phyloP scores from a whole-genome alignment of 1,140 invertebrate species.

The Ceratina japonica region DNA sequence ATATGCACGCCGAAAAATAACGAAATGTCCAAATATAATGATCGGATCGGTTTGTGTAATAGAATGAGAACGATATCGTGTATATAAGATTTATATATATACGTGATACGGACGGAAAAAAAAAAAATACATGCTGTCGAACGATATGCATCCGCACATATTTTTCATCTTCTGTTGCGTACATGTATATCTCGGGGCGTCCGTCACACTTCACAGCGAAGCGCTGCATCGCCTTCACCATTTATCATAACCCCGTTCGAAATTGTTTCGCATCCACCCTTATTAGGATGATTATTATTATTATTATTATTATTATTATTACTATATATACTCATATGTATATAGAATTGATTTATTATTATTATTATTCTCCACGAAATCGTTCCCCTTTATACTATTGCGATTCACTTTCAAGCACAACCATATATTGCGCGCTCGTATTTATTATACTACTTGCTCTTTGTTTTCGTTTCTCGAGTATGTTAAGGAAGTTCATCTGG shows the following conservation, averaged over 20 bases:
- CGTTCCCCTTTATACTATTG: neutral
- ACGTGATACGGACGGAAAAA: constrained; percentile 21
- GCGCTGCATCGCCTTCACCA: constrained; percentile 48
- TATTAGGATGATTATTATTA: no score
- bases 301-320: no score
- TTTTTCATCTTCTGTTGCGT: constrained; percentile 52
- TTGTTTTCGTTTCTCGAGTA: constrained; percentile 21
- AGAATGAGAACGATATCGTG: constrained; percentile 22
- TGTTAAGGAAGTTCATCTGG: no score
- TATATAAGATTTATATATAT: constrained; percentile 18
- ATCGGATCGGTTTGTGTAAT: constrained; percentile 19
- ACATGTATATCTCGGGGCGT: constrained; percentile 35
- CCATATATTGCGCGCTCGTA: constrained; percentile 33
- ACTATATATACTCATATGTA: no score
- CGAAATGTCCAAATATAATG: neutral
- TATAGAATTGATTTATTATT: no score
- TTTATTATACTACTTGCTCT: constrained; percentile 37
- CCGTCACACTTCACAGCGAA: constrained; percentile 43
- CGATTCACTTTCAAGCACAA: constrained; percentile 43
- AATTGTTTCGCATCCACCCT: constrained; percentile 7
- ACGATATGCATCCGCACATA: constrained; percentile 55
- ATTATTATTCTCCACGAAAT: neutral
- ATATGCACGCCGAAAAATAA: constrained; percentile 33
- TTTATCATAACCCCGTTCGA: constrained; percentile 25
- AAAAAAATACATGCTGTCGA: constrained; percentile 17